Conservation (phyloP, 1,140 invertebrate species). For the Achroia grisella region DNA sequence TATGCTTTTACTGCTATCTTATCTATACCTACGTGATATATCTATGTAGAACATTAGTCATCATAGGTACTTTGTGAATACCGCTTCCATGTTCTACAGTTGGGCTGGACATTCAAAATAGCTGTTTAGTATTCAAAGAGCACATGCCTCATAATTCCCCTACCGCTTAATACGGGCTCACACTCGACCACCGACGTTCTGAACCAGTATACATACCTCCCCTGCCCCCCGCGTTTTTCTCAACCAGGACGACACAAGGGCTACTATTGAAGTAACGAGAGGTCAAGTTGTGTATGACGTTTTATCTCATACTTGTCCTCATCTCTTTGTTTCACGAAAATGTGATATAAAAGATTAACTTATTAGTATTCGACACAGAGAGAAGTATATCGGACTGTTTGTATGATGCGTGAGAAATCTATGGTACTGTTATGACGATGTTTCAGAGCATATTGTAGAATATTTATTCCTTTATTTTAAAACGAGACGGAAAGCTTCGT, state of each 20-base stretch:
- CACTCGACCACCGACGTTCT: conserved; percentile 37
- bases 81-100: conserved; percentile 24
- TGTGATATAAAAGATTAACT: conserved; percentile 69
- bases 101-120: conserved; percentile 31
- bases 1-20: too few species aligned
- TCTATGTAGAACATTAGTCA: conserved; percentile 27
- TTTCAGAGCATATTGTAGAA: conserved; percentile 8
- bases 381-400: conserved; percentile 23
- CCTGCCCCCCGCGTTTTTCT: conserved; percentile 6
- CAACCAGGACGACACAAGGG: neutral
- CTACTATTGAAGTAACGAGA: conserved; percentile 3
- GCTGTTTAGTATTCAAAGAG: conserved; percentile 56
- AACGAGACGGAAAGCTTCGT: too few species aligned
- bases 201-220: conserved; percentile 17
- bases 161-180: conserved; percentile 51
- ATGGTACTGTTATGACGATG: too few species aligned
- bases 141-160: conserved; percentile 62
- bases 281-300: conserved; percentile 34
- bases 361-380: conserved; percentile 55
- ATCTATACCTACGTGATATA: too few species aligned
- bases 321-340: conserved; percentile 65
- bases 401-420: conserved; percentile 13
- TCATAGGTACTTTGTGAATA: conserved; percentile 21
- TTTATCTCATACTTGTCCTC: conserved; percentile 42
- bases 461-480: neutral